Conservation (phyloP, 2,113 vertebrate genomes). For the Oxyura jamaicensis region DNA sequence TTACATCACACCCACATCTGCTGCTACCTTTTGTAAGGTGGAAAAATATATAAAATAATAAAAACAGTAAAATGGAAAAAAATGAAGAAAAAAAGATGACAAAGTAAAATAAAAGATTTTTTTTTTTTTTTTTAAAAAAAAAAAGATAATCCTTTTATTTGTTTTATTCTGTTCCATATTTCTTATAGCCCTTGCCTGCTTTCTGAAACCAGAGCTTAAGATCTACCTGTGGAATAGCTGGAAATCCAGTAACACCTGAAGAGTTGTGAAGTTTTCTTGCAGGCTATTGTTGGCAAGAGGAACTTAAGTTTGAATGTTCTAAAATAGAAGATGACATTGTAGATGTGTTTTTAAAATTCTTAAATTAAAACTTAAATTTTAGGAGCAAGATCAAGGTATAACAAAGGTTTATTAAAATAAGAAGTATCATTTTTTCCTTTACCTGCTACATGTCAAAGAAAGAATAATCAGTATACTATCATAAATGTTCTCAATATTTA, state of each 20-base stretch:
- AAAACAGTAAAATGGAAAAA: too few relatives aligned
- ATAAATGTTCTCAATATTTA: neutral
- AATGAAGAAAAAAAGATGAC: too few relatives aligned
- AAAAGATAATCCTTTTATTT: neutral
- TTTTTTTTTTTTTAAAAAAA: too few relatives aligned
- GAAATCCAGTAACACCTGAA: neutral
- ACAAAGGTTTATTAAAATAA: fast-evolving
- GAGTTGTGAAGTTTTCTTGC: neutral
- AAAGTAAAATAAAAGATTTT: too few relatives aligned
- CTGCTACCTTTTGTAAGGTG: too few relatives aligned
- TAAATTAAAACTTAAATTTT: neutral
- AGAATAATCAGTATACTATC: fast-evolving
- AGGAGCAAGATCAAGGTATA: neutral
- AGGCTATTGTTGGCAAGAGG: neutral
- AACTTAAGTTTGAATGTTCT: neutral
- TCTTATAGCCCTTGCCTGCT: neutral
- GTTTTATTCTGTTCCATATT: neutral
- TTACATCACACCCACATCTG: neutral
- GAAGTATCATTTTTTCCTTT: neutral
- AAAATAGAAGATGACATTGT: neutral
- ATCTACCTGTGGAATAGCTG: neutral
- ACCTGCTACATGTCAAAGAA: fast-evolving
- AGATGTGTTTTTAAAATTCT: neutral
- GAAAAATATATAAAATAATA: too few relatives aligned
- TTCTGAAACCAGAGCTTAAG: neutral